These are phyloP conservation scores for Manis javanica DNA, from an alignment of 2,797 vertebrate species.

Conservation along the genomic window DNA sequence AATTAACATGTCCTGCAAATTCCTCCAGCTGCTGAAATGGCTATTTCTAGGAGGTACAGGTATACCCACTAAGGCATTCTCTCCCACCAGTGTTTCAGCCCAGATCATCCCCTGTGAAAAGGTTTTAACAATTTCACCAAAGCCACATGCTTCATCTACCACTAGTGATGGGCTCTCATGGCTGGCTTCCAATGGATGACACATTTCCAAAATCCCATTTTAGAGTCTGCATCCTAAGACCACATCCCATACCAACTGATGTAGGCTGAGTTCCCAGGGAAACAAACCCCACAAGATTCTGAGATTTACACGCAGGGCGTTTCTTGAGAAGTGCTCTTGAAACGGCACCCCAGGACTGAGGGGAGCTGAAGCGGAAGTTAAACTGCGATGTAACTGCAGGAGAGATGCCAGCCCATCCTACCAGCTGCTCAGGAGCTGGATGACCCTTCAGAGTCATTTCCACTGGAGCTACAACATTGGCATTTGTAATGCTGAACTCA, in stretches of 20 bases:
- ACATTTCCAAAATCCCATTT: neutral
- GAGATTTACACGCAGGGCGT: neutral
- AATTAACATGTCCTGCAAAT: neutral
- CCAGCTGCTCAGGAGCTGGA: too few relatives aligned
- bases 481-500: too few relatives aligned
- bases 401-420: too few relatives aligned
- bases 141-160: neutral
- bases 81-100: neutral
- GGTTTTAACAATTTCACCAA: neutral
- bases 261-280: neutral
- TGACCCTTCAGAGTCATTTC: too few relatives aligned
- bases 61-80: neutral
- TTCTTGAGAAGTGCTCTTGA: neutral
- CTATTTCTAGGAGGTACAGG: neutral
- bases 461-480: too few relatives aligned
- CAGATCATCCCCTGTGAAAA: neutral
- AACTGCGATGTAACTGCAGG: too few relatives aligned
- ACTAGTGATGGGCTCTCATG: accelerated
- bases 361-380: too few relatives aligned
- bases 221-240: neutral
- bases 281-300: neutral
- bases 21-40: neutral
- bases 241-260: neutral
- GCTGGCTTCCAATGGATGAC: neutral
- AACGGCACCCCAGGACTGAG: neutral